Evolutionary conservation across 2,888 invertebrate genomes (phyloP), one percentile per base, ranked within the genome.

Genomic region (Agonopterix subpropinquella): DNA sequence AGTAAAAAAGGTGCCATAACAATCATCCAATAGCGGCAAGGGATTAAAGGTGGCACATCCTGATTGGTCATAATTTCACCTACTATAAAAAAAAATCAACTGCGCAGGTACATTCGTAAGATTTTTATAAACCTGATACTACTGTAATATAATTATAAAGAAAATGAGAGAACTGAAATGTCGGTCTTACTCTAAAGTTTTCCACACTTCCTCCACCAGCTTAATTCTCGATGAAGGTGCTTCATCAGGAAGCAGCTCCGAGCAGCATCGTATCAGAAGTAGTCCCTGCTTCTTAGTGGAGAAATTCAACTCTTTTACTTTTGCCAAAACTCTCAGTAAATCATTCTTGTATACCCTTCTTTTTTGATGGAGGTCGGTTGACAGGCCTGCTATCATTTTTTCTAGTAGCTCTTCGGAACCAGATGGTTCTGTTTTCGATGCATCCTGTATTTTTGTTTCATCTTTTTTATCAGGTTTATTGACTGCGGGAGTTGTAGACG

Each of bases 131-230:
- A n/a, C n/a, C 13, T 13, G 13, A 13, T 13, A 13, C 13, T 13
- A 13, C 13, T 13, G n/a, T n/a, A n/a, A n/a, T 18, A 18, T 18
- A 2, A 18, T 28, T 28, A 28, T 28, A 28, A 28, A 28, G 28
- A 28, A 28, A 28, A 28, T 28, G 28, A 28, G 5, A 28, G 7
- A 28, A 28, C 5, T 28, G 28, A 5, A 28, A 28, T 28, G 28
- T 28, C 1, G 28, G 41, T 36, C 48, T 74, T 71, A 88, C 89
- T 77, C 73, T 11, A 92, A 64, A 39, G 86, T 74, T 15, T 74
- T 65, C 90, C 91, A 92, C n/a, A 92, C 67, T 49, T 85, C 73
- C 54, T 89, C 78, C 11, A 89, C 88, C 7, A 92, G 64, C 44
- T 69, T 59, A 68, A 90, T 78, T 51, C 92, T 84, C 9, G 78